Evolutionary conservation across 2,797 vertebrate species (phyloP).

Genomic region (Micrastur ruficollis): DNA sequence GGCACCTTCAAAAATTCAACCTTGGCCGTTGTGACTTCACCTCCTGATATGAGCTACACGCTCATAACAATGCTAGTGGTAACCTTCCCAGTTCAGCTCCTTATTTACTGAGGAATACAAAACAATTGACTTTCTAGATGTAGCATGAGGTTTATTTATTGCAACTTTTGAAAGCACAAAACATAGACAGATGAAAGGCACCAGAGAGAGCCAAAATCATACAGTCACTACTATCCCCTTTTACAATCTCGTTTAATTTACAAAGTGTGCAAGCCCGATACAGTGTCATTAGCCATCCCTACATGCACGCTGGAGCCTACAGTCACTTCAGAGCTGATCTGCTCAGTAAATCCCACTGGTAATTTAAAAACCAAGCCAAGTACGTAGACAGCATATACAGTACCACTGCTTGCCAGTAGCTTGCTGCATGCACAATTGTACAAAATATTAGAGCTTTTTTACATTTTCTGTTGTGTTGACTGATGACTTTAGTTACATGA

Average conservation of each 20-base stretch:
- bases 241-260: background rate
- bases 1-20: background rate
- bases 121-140: conserved; percentile 60
- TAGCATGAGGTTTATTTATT: conserved; percentile 56
- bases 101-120: conserved; percentile 52
- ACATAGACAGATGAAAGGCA: conserved; percentile 57
- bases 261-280: conserved; percentile 37
- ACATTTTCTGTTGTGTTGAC: background rate
- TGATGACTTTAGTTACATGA: background rate
- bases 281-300: conserved; percentile 11
- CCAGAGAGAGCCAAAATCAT: conserved; percentile 23
- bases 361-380: background rate
- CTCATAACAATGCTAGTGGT: background rate
- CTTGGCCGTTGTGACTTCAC: background rate
- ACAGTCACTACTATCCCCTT: conserved; percentile 49
- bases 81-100: background rate
- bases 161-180: conserved; percentile 51
- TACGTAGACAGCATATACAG: background rate
- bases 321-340: background rate
- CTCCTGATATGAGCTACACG: background rate
- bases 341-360: background rate
- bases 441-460: background rate
- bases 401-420: background rate
- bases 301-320: conserved; percentile 1
- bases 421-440: background rate